phyloP scores from a whole-genome alignment of 2,113 vertebrate species.

The Hemibagrus wyckioides region DNA sequence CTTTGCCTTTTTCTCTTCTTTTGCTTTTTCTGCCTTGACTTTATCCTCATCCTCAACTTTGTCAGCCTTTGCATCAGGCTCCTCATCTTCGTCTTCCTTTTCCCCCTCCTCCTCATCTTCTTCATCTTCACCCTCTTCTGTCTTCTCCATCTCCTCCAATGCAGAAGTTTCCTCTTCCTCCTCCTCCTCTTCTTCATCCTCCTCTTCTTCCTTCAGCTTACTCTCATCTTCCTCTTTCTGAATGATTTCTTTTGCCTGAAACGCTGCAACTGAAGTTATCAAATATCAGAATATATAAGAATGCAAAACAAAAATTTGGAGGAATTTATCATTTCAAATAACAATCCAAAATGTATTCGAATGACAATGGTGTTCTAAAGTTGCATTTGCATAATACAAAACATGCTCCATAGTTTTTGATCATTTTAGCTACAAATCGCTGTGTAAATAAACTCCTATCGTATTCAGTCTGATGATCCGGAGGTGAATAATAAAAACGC shows the following conservation, averaged over 20 bases:
- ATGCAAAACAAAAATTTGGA: background rate
- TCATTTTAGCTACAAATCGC: background rate
- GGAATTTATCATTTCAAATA: background rate
- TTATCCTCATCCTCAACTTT: background rate
- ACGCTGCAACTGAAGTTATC: slow-evolving; percentile 61
- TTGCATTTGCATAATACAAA: background rate
- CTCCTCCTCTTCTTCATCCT: slow-evolving; percentile 23
- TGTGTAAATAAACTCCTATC: background rate
- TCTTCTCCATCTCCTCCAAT: slow-evolving; percentile 22
- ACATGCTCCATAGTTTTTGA: background rate
- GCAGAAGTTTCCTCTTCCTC: slow-evolving; percentile 5
- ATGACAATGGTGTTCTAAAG: background rate
- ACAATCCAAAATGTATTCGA: background rate
- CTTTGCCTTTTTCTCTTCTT: background rate
- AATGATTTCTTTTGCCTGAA: slow-evolving; percentile 57
- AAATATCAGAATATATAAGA: slow-evolving; percentile 14
- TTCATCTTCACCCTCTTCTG: background rate
- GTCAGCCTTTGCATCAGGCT: background rate
- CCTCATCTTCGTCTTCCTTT: background rate
- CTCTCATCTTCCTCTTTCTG: slow-evolving; percentile 46
- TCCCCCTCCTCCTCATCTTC: slow-evolving; percentile 27
- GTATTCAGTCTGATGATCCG: background rate
- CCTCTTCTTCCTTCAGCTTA: background rate
- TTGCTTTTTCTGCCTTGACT: background rate
- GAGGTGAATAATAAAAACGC: background rate